phyloP scores from a whole-genome alignment of 2,113 vertebrate genomes.

The Gopherus evgoodei region DNA sequence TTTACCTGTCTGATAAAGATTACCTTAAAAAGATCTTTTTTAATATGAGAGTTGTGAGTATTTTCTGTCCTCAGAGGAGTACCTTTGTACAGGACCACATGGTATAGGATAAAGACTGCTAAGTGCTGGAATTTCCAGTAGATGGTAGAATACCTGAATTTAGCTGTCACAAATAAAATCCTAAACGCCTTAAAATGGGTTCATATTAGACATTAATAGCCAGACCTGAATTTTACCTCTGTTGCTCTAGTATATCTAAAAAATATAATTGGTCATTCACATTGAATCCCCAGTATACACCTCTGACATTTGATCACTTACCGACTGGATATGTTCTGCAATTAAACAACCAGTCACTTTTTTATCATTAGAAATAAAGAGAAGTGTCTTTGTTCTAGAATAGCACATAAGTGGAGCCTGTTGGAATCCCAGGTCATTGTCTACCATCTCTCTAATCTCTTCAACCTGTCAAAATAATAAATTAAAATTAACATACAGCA shows the following conservation, averaged over 20 bases:
- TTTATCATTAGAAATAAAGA: constrained; percentile 98
- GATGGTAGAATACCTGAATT: not conserved
- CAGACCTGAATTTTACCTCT: not conserved
- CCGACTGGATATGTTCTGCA: constrained; percentile 98
- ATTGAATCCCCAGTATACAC: not conserved
- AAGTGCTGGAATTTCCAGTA: not conserved
- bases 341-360: constrained; percentile 98
- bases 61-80: not conserved
- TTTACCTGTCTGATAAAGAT: not conserved
- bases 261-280: not conserved
- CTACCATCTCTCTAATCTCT: constrained; percentile 99
- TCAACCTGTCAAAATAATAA: constrained; percentile 88
- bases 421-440: constrained; percentile 98
- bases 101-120: not conserved
- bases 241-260: not conserved
- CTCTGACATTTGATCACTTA: constrained; percentile 75
- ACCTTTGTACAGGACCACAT: not conserved
- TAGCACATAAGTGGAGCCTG: constrained; percentile 95
- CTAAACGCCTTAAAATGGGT: not conserved
- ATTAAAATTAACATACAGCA: constrained; percentile 11
- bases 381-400: constrained; percentile 96
- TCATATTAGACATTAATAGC: not conserved
- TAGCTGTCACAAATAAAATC: not conserved
- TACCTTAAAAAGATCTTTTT: not conserved
- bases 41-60: not conserved